Conservation (phyloP, 2,888 invertebrate genomes). For the Hybos culiciformis region DNA sequence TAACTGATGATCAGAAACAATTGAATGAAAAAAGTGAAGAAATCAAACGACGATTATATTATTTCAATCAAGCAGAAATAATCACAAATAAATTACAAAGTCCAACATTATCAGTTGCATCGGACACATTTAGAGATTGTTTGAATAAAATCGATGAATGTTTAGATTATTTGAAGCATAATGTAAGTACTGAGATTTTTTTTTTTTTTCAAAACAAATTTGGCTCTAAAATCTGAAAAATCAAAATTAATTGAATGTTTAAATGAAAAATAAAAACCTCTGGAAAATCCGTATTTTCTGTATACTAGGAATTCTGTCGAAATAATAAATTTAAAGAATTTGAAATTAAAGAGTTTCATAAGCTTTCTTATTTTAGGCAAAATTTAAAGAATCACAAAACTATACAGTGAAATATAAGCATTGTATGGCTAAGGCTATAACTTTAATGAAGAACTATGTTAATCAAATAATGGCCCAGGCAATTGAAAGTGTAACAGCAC, state of each 20-base stretch:
- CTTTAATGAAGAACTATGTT: constrained; percentile 66
- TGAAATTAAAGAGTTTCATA: no score
- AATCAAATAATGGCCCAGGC: constrained; percentile 62
- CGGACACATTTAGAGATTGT: constrained; percentile 68
- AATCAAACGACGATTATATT: constrained; percentile 65
- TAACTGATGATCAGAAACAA: constrained; percentile 76
- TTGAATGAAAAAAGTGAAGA: constrained; percentile 66
- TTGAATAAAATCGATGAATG: constrained; percentile 77
- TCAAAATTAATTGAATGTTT: no score
- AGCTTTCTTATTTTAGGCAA: constrained; percentile 42
- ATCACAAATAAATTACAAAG: constrained; percentile 67
- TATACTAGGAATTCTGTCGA: no score
- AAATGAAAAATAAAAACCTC: no score
- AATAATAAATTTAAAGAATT: no score
- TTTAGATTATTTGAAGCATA: constrained; percentile 64
- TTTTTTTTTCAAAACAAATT: neutral
- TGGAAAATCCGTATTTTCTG: no score
- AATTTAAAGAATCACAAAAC: constrained; percentile 71
- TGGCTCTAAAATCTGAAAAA: neutral
- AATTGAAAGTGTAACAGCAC: constrained; percentile 55
- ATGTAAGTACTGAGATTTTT: constrained; percentile 45
- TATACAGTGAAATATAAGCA: constrained; percentile 78
- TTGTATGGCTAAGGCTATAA: constrained; percentile 65
- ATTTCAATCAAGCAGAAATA: constrained; percentile 73
- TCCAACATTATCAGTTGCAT: constrained; percentile 67